phyloP scores from a whole-genome alignment of 2,888 invertebrate species.

The Nebria brevicollis region DNA sequence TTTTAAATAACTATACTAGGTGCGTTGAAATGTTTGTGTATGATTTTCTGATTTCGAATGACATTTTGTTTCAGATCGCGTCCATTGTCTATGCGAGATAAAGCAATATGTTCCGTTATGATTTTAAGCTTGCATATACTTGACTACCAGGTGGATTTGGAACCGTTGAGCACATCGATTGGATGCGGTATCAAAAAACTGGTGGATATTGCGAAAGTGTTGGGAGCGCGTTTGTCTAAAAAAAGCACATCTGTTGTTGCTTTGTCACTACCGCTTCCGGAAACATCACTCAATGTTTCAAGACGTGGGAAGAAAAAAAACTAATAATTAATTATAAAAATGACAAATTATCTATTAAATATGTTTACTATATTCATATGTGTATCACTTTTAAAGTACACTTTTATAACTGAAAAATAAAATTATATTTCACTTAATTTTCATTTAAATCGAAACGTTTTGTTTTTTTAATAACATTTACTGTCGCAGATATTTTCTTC shows the following conservation, averaged over 20 bases:
- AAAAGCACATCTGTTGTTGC: slow-evolving; percentile 44
- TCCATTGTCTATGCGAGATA: slow-evolving; percentile 59
- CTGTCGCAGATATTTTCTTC: too few species aligned
- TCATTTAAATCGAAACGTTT: too few species aligned
- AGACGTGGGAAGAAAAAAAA: too few species aligned
- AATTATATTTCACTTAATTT: too few species aligned
- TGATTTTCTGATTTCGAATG: too few species aligned
- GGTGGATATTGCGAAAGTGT: slow-evolving; percentile 56
- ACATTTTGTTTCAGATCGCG: slow-evolving; percentile 54
- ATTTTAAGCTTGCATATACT: slow-evolving; percentile 56
- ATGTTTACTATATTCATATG: neutral
- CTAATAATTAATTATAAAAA: slow-evolving; percentile 46
- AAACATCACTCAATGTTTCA: slow-evolving; percentile 47
- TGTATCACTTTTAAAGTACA: neutral
- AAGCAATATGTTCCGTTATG: slow-evolving; percentile 58
- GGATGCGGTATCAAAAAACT: slow-evolving; percentile 58
- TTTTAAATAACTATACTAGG: slow-evolving; percentile 50
- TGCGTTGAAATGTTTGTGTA: slow-evolving; percentile 43
- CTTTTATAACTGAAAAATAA: too few species aligned
- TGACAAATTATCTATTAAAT: slow-evolving; percentile 50
- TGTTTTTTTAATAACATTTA: too few species aligned
- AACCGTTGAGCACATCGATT: slow-evolving; percentile 54
- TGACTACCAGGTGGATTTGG: slow-evolving; percentile 57
- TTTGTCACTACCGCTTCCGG: slow-evolving; percentile 58
- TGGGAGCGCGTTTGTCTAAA: slow-evolving; percentile 55